phyloP scores from a whole-genome alignment of 2,113 vertebrate genomes.

The Xenotilapia leptura region DNA sequence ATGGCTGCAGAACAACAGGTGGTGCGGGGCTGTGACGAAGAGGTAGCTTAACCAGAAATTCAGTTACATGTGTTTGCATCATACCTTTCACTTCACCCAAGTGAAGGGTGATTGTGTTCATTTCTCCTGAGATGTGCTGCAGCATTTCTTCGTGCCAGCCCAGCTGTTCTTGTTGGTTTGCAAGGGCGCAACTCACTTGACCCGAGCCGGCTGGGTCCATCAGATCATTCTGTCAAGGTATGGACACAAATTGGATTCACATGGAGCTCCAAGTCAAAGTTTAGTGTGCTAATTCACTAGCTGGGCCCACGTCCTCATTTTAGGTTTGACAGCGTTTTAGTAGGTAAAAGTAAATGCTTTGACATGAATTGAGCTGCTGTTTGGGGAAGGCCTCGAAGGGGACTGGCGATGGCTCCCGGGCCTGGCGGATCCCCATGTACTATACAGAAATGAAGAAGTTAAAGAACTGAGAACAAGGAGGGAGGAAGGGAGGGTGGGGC shows the following conservation, averaged over 20 bases:
- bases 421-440: not conserved
- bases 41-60: not conserved
- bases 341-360: not conserved
- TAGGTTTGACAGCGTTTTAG: not conserved
- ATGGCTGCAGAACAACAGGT: not conserved
- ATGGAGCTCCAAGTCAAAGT: not conserved
- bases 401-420: not conserved
- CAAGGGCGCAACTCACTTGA: not conserved
- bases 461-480: not conserved
- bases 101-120: not conserved
- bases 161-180: not conserved
- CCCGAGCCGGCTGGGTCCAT: not conserved
- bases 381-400: not conserved
- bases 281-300: not conserved
- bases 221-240: not conserved
- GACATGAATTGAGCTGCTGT: not conserved
- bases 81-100: not conserved
- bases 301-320: not conserved
- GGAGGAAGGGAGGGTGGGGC: not conserved
- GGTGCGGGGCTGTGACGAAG: not conserved
- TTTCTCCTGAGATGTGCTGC: not conserved
- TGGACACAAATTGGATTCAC: not conserved
- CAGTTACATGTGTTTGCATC: not conserved
- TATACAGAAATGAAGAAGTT: not conserved
- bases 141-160: not conserved